These are phyloP conservation scores for Coreius guichenoti DNA, from an alignment of 2,797 vertebrate genomes.

Conservation along the genomic window DNA sequence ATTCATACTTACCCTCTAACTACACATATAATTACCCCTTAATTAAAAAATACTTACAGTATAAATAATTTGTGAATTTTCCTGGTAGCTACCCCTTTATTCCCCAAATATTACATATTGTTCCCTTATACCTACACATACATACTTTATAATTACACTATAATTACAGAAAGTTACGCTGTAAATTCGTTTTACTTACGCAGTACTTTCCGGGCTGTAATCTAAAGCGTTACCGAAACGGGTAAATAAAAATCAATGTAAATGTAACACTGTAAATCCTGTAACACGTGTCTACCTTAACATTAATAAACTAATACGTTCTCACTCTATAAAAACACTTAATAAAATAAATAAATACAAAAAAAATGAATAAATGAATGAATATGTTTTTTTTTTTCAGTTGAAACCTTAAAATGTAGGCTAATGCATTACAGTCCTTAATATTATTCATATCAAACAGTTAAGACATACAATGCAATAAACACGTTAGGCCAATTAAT, in stretches of 20 bases:
- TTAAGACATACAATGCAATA: background rate
- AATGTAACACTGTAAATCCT: slow-evolving; percentile 67
- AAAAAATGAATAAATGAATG: background rate
- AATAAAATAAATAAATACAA: background rate
- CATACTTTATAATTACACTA: too few species aligned
- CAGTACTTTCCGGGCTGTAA: too few species aligned
- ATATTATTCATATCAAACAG: background rate
- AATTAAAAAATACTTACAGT: too few species aligned
- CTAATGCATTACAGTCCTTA: background rate
- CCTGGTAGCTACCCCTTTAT: too few species aligned
- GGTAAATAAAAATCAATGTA: slow-evolving; percentile 66
- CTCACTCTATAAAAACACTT: background rate
- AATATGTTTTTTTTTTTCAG: background rate
- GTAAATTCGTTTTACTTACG: too few species aligned
- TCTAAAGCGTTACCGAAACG: too few species aligned
- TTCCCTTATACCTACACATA: too few species aligned
- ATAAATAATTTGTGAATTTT: too few species aligned
- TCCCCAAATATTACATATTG: too few species aligned
- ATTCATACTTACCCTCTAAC: too few species aligned
- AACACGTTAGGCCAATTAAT: background rate
- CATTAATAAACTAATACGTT: background rate
- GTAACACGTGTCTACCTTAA: slow-evolving; percentile 62
- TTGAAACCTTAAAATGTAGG: background rate
- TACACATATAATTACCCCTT: too few species aligned
- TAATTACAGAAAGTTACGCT: too few species aligned